A percentile compares a stretch with the other conserved stretches of the same genome.
These are phyloP conservation scores for Acleris sparsana DNA, from an alignment of 2,888 invertebrate species.

Conservation along the genomic window DNA sequence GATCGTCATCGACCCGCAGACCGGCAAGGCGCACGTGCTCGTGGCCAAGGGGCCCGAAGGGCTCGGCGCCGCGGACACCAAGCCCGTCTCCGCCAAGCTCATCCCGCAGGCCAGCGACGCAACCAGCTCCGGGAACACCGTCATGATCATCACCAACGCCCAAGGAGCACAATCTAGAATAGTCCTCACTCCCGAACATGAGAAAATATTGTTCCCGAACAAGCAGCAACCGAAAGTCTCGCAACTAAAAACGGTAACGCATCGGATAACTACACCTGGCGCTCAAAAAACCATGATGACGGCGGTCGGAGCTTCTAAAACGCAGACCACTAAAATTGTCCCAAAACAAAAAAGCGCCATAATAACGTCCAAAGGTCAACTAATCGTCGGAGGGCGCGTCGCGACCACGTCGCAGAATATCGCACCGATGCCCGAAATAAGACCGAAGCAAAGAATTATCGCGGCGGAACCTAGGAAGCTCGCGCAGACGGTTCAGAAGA, in stretches of 20 bases:
- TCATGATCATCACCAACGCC: slow-evolving; percentile 86
- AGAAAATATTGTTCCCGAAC: slow-evolving; percentile 83
- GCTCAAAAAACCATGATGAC: slow-evolving; percentile 58
- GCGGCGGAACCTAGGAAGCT: slow-evolving; percentile 68
- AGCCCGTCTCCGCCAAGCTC: slow-evolving; percentile 72
- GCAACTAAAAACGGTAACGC: slow-evolving; percentile 69
- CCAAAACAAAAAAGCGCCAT: slow-evolving; percentile 79
- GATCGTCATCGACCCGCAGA: slow-evolving; percentile 77
- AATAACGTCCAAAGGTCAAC: slow-evolving; percentile 83
- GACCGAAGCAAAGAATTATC: slow-evolving; percentile 64
- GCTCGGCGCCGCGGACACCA: slow-evolving; percentile 54
- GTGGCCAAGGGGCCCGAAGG: slow-evolving; percentile 64
- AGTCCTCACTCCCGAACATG: slow-evolving; percentile 84
- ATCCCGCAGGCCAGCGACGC: slow-evolving; percentile 63
- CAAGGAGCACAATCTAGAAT: slow-evolving; percentile 85
- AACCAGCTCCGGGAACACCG: slow-evolving; percentile 75
- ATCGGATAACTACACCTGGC: slow-evolving; percentile 58
- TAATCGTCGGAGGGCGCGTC: slow-evolving; percentile 77
- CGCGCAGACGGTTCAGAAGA: slow-evolving; percentile 66
- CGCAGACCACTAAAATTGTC: slow-evolving; percentile 64
- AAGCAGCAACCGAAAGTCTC: slow-evolving; percentile 70
- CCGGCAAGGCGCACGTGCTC: slow-evolving; percentile 75
- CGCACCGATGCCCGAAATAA: slow-evolving; percentile 74
- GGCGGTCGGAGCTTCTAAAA: slow-evolving; percentile 48
- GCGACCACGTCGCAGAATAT: slow-evolving; percentile 74